Evolutionary conservation across 2,113 vertebrate species (phyloP), one percentile per base, ranked within the genome.

Genomic region (Oreotrochilus melanogaster): DNA sequence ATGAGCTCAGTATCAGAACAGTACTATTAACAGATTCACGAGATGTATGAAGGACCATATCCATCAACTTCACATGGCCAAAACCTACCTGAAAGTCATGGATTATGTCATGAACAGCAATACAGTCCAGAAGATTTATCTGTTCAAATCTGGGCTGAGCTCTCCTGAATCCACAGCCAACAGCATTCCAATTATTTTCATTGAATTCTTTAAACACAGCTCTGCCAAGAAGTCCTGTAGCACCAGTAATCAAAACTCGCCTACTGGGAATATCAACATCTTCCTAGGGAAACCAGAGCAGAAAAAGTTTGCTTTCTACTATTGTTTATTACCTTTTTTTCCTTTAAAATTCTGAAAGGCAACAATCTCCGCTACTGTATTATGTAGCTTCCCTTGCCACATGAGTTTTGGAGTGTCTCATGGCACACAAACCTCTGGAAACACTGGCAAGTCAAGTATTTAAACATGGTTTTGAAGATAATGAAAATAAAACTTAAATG

Each of bases 201-300:
- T 98, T 97, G 94, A 99, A 99, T 96, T 99, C 99, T 95, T 97
- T 99, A 92, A 98, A 98, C 23, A 99, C 98, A 1, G 99, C 98
- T 90, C 99, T 98, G 51, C 99, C 99, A 23, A 99, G 98, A 28
- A 99, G 98, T 24, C 99, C 99, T 0, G 99, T 99, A 25, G 99
- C 99, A 31, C 99, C 99, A 1, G 99, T 99, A 86, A 99, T 97
- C 86, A 99, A 95, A 71, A 98, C 98, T 67, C 98, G 98, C 48
- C 97, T 97, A 24, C 69, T 97, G 18, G 98, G 98, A 45, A 98
- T 78, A 25, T 97, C 92, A 22, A 97, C 96, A 92, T 98, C 98
- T 94, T 99, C 99, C 99, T 98, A 71, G 45, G 76, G 88, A 65
- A 95, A 95, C 0, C 1, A 35, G 18, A 81, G 78, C 24, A 91